phyloP scores from a whole-genome alignment of 2,797 vertebrate genomes.

The Silurus lanzhouensis region DNA sequence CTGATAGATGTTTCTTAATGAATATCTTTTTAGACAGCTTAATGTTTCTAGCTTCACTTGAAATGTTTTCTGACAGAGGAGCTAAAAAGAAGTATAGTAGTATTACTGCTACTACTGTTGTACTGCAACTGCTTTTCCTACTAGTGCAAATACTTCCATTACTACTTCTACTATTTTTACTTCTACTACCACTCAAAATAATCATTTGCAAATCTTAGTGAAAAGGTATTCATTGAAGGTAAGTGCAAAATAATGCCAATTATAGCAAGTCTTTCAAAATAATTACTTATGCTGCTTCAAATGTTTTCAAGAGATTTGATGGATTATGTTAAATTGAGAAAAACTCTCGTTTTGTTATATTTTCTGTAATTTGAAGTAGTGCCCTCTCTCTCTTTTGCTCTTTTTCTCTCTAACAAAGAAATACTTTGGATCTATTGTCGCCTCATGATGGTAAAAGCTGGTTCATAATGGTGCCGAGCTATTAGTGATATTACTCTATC shows the following conservation, averaged over 20 bases:
- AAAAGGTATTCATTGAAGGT: not conserved
- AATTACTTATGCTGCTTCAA: not conserved
- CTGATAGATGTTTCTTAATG: not conserved
- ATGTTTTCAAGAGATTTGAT: not conserved
- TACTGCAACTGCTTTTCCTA: too few species aligned
- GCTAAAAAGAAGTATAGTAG: not conserved
- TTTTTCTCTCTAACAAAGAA: not conserved
- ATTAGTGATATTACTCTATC: conserved; percentile 1
- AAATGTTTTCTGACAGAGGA: not conserved
- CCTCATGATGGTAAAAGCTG: conserved; percentile 16
- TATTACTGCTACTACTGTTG: too few species aligned
- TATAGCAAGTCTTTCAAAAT: not conserved
- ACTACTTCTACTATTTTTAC: not conserved
- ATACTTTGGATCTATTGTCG: conserved; percentile 4
- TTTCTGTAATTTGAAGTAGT: not conserved
- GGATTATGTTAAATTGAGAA: not conserved
- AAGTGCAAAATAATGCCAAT: not conserved
- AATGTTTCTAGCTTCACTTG: not conserved
- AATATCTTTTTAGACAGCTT: not conserved
- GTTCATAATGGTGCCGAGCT: not conserved
- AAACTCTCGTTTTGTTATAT: not conserved
- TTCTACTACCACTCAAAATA: not conserved
- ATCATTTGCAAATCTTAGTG: not conserved
- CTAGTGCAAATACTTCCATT: too few species aligned
- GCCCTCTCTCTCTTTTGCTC: not conserved